Evolutionary conservation across 2,797 vertebrate genomes (phyloP).

Genomic region (Gambusia yucatana): DNA sequence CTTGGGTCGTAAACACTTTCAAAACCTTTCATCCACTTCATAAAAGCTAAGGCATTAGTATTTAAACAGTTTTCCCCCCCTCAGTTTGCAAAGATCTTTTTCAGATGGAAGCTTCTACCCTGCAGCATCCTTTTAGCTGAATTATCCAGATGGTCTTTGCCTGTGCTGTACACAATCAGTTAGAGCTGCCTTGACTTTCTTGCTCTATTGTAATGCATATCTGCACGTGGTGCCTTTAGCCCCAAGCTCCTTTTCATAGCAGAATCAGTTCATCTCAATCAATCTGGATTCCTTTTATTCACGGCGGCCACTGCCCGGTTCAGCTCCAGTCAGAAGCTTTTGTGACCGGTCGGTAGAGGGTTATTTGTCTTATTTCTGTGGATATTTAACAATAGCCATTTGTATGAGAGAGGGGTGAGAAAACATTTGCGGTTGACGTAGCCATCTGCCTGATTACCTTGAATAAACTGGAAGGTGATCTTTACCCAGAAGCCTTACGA

Average conservation of each 20-base stretch:
- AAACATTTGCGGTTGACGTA: constrained; percentile 63
- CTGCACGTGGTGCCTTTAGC: constrained; percentile 63
- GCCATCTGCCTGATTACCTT: constrained; percentile 75
- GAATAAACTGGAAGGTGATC: constrained; percentile 43
- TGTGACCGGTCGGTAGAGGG: constrained; percentile 48
- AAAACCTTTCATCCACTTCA: not conserved
- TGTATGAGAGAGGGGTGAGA: constrained; percentile 27
- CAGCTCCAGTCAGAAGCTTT: constrained; percentile 45
- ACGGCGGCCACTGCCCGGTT: constrained; percentile 43
- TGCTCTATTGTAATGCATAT: constrained; percentile 71
- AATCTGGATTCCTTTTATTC: constrained; percentile 67
- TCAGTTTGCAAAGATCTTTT: constrained; percentile 3
- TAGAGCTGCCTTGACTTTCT: constrained; percentile 47
- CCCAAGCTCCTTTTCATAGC: constrained; percentile 49
- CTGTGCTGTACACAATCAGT: constrained; percentile 70
- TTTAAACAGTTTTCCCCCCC: not conserved
- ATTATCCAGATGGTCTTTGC: constrained; percentile 73
- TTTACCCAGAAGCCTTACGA: constrained; percentile 4
- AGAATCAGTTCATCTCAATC: constrained; percentile 64
- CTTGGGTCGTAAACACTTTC: not conserved
- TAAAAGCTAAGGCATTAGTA: constrained; percentile 1
- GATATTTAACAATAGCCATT: constrained; percentile 57
- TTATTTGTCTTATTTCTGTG: constrained; percentile 72
- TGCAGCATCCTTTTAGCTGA: constrained; percentile 27
- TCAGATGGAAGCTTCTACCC: constrained; percentile 3